Evolutionary conservation across 2,113 vertebrate species (phyloP).

Genomic region (Cryptotis parvus): DNA sequence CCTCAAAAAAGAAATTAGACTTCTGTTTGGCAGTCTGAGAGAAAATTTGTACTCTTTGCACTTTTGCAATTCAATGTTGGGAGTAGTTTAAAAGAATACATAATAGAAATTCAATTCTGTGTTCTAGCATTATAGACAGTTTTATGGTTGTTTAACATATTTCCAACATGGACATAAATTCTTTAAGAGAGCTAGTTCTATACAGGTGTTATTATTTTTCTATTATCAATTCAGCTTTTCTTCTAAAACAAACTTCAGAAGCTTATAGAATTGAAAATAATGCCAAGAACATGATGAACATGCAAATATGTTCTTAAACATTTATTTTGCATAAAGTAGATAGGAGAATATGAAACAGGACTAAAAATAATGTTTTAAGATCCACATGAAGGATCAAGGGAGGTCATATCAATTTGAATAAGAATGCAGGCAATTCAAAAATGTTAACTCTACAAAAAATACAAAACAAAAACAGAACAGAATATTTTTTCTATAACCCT

Average conservation of each 20-base stretch:
- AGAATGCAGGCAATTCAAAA: neutral
- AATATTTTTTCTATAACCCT: neutral
- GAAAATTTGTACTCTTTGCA: neutral
- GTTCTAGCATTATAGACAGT: neutral
- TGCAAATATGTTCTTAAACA: neutral
- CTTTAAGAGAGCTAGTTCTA: neutral
- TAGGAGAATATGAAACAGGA: neutral
- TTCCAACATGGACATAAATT: neutral
- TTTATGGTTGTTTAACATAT: neutral
- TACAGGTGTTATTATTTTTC: neutral
- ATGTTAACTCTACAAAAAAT: neutral
- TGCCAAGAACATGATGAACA: conserved; percentile 39
- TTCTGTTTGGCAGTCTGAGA: too few species aligned
- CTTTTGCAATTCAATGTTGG: neutral
- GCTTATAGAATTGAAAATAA: conserved; percentile 17
- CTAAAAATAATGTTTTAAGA: conserved; percentile 1
- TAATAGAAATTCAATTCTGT: neutral
- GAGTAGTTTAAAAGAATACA: neutral
- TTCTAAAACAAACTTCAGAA: neutral
- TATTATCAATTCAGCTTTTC: neutral
- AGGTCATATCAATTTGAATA: conserved; percentile 14
- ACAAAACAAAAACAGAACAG: neutral
- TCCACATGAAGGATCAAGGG: neutral
- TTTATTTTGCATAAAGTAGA: conserved; percentile 20
- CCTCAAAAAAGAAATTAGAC: too few species aligned